Conservation (phyloP, 2,797 vertebrate genomes). For the Calcarius lapponicus region DNA sequence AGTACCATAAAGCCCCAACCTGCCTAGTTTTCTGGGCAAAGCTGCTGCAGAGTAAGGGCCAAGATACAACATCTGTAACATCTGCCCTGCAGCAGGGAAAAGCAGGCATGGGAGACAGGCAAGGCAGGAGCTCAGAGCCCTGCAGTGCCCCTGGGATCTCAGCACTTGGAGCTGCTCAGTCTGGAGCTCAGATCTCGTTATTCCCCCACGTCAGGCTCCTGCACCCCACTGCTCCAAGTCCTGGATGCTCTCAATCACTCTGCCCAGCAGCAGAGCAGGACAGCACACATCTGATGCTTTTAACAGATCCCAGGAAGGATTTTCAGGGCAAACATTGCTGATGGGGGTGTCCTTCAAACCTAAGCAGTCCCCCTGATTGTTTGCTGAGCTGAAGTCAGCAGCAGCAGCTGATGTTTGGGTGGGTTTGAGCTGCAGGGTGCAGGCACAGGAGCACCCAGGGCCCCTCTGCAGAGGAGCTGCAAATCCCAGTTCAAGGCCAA, state of each 20-base stretch:
- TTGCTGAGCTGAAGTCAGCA: not conserved
- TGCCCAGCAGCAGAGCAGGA: not conserved
- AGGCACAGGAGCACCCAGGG: not conserved
- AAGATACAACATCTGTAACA: rapidly evolving
- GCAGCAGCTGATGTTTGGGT: not conserved
- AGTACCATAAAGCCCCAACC: not conserved
- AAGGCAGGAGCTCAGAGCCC: not conserved
- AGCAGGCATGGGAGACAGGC: not conserved
- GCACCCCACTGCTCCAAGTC: not conserved
- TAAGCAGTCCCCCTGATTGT: rapidly evolving
- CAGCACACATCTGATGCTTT: not conserved
- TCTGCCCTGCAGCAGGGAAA: not conserved
- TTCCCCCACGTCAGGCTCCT: not conserved
- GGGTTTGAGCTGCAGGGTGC: not conserved
- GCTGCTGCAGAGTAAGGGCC: not conserved
- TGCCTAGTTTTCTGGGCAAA: not conserved
- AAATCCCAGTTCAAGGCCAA: not conserved
- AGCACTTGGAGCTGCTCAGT: not conserved
- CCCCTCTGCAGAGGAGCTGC: not conserved
- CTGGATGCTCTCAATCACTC: not conserved
- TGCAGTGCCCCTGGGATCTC: not conserved
- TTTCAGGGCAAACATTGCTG: not conserved
- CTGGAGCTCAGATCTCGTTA: not conserved
- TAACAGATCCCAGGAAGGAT: not conserved
- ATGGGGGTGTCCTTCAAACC: not conserved